Percentiles rank a stretch among this genome's conserved stretches.
phyloP scores from a whole-genome alignment of 2,888 invertebrate genomes.

The Coremacera marginata region DNA sequence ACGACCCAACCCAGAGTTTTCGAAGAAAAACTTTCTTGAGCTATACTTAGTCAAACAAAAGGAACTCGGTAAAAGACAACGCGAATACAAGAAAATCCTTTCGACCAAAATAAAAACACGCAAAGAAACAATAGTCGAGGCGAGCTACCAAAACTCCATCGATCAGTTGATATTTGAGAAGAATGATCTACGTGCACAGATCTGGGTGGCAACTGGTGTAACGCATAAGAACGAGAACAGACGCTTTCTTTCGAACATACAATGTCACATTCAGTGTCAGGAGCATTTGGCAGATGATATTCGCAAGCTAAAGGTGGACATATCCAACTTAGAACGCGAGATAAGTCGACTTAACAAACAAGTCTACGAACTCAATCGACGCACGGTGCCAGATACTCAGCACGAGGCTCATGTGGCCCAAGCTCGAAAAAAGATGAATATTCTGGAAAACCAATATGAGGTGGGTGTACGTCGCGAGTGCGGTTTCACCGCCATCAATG shows the following conservation, averaged over 20 bases:
- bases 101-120: slow-evolving; percentile 58
- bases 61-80: slow-evolving; percentile 63
- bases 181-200: slow-evolving; percentile 60
- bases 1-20: neutral
- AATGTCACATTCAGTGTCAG: slow-evolving; percentile 64
- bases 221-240: slow-evolving; percentile 57
- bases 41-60: slow-evolving; percentile 59
- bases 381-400: slow-evolving; percentile 65
- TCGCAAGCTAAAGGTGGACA: slow-evolving; percentile 59
- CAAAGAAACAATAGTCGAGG: slow-evolving; percentile 61
- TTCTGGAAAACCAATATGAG: slow-evolving; percentile 65
- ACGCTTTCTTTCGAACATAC: slow-evolving; percentile 55
- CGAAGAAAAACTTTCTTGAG: slow-evolving; percentile 56
- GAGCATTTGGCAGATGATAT: slow-evolving; percentile 60
- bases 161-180: slow-evolving; percentile 60
- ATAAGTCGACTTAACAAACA: slow-evolving; percentile 60
- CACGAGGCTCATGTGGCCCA: slow-evolving; percentile 59
- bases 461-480: slow-evolving; percentile 65
- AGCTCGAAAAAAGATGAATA: slow-evolving; percentile 58
- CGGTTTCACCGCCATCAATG: slow-evolving; percentile 61
- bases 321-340: slow-evolving; percentile 61
- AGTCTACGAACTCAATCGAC: slow-evolving; percentile 62
- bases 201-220: slow-evolving; percentile 64
- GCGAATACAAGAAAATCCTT: slow-evolving; percentile 64
- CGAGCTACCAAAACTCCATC: slow-evolving; percentile 60